Evolutionary conservation across 2,797 vertebrate species (phyloP), one percentile per base, ranked within the genome.

Genomic region (Xiphophorus birchmanni): DNA sequence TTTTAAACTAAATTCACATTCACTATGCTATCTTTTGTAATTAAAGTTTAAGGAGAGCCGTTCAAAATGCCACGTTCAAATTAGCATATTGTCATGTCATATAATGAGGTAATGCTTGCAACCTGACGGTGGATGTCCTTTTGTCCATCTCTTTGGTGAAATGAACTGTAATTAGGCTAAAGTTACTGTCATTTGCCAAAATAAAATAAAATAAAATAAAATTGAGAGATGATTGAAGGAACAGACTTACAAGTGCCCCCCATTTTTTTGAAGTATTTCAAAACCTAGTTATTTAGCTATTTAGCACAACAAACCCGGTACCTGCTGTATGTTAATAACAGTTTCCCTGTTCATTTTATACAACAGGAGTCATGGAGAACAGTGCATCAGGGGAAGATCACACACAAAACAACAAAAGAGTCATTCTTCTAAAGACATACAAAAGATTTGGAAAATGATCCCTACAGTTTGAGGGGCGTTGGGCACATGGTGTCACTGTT

Each of bases 401-500:
- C 32, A 63, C 6, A 18, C 32, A 32, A 63, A 11, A 63, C 13
- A 35, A 3, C 12, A 60, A 63, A 65, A 10, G 13, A 21, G 8
- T 3, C 6, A 67, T 67, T 67, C 18, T 67, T 67, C 35, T 37
- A 67, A 67, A 21, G 4, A 4, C 3, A 9, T 63, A 63, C 29
- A 63, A 0, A 9, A 18, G 2, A 40, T 45, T 44, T 45, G n/a
- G 8, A 60, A 11, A 32, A 42, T 0, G 23, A 56, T 56, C 73
- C 10, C 18, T 37, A 21, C 29, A 56, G 13, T 75, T 2, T 75
- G 18, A n/a, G 18, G 21, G 32, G 7, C 47, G 3, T 82, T 6
- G 35, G 60, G 76, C 95, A 90, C 88, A 91, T 12, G 86, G 93
- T 91, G 95, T 94, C 95, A 89, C 93, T 95, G 91, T 94, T 91